Conservation (phyloP, 2,113 vertebrate species). For the Tonatia bakeri region DNA sequence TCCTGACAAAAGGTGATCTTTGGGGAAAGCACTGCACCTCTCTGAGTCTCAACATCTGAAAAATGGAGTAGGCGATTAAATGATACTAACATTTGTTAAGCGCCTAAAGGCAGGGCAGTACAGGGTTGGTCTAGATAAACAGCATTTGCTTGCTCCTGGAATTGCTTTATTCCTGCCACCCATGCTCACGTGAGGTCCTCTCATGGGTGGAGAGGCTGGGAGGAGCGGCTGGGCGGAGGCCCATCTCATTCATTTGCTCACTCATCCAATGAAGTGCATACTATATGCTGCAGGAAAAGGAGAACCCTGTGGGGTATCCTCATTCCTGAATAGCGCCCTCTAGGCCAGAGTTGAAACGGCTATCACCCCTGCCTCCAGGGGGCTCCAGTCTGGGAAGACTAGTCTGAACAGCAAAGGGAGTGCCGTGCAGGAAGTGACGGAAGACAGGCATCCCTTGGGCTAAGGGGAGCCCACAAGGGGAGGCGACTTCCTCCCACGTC, state of each 20-base stretch:
- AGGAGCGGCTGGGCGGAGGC: not conserved
- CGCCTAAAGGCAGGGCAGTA: not conserved
- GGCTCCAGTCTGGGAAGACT: not conserved
- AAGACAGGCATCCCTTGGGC: not conserved
- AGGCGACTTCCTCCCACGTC: not conserved
- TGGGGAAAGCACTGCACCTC: not conserved
- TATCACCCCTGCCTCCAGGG: not conserved
- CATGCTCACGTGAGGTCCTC: not conserved
- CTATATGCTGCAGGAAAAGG: not conserved
- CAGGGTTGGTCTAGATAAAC: not conserved
- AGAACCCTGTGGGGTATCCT: not conserved
- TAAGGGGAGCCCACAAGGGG: not conserved
- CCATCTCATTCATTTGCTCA: not conserved
- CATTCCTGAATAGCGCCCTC: not conserved
- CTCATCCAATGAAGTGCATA: not conserved
- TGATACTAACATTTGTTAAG: not conserved
- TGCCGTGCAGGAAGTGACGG: rapidly evolving
- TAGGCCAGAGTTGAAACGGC: not conserved
- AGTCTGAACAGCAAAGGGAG: too few relatives aligned
- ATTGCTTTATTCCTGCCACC: not conserved
- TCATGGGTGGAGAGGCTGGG: not conserved
- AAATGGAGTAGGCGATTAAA: not conserved
- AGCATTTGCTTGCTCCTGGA: not conserved
- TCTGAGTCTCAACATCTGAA: not conserved
- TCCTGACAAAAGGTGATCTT: not conserved